These are phyloP conservation scores for Spodoptera litura DNA, from an alignment of 1,140 invertebrate species.

Conservation along the genomic window DNA sequence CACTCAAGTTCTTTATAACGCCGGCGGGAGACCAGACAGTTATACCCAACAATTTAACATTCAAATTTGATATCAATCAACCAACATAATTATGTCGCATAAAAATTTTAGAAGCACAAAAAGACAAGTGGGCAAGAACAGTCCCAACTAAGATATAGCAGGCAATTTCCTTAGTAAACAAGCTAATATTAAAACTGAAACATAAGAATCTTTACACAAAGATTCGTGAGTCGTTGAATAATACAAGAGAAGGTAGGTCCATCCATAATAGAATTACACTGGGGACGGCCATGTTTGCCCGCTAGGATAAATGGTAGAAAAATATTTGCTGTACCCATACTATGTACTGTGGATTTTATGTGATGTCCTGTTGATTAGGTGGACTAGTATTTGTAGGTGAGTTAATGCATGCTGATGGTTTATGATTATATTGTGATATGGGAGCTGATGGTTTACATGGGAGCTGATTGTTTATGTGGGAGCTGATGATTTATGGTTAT, in stretches of 20 bases:
- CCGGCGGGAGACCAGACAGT: neutral
- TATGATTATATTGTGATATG: neutral
- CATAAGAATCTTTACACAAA: conserved; percentile 50
- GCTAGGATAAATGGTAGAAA: conserved; percentile 54
- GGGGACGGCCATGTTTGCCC: conserved; percentile 55
- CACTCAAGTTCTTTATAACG: conserved; percentile 4
- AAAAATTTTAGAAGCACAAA: conserved; percentile 31
- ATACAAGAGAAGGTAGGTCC: conserved; percentile 50
- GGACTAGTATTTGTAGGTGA: conserved; percentile 1
- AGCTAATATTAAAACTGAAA: conserved; percentile 52
- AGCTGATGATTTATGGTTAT: neutral
- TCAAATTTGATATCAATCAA: conserved; percentile 23
- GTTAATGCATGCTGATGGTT: neutral
- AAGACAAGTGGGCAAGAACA: conserved; percentile 2
- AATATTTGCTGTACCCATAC: conserved; percentile 45
- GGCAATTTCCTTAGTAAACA: conserved; percentile 47
- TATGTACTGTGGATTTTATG: conserved; percentile 46
- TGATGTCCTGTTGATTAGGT: conserved; percentile 39
- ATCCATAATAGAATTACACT: conserved; percentile 63
- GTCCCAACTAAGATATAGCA: conserved; percentile 29
- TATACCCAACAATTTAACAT: neutral
- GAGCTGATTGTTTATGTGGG: neutral
- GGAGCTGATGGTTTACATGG: neutral
- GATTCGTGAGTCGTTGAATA: conserved; percentile 48
- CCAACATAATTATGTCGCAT: conserved; percentile 24